Evolutionary conservation across 2,797 vertebrate genomes (phyloP).

Genomic region (Tragelaphus eurycerus): DNA sequence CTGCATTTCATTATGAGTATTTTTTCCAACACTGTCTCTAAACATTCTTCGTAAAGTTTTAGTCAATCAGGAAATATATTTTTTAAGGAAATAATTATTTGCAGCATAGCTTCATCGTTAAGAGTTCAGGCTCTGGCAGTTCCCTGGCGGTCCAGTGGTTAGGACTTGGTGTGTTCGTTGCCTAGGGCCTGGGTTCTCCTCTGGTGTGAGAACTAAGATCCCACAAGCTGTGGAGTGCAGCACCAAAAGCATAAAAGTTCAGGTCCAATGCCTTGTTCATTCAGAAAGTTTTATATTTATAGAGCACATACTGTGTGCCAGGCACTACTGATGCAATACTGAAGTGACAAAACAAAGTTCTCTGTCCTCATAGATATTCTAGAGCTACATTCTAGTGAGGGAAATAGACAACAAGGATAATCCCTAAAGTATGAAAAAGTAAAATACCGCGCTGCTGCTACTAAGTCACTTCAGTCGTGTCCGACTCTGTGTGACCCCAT

Average conservation of each 20-base stretch:
- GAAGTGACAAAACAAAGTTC: not conserved
- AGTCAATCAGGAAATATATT: not conserved
- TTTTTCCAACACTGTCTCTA: not conserved
- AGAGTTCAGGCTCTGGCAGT: not conserved
- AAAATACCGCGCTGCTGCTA: not conserved
- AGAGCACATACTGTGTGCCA: not conserved
- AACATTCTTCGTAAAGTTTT: not conserved
- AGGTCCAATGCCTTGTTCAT: not conserved
- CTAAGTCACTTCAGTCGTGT: too few relatives aligned
- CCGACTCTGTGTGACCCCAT: too few relatives aligned
- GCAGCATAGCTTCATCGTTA: not conserved
- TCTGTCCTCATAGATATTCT: not conserved
- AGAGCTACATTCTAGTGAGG: not conserved
- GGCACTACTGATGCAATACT: not conserved
- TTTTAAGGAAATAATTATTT: not conserved
- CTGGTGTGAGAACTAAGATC: not conserved
- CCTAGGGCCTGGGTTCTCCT: not conserved
- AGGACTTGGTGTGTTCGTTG: not conserved
- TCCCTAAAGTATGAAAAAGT: not conserved
- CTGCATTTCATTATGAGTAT: not conserved
- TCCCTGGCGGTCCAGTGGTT: not conserved
- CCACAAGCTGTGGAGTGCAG: not conserved
- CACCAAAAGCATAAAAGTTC: not conserved
- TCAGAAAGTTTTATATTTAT: not conserved
- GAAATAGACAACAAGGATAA: not conserved